Evolutionary conservation across 35 echinoderm and acorn worm species (phyloP), one percentile per base, ranked within the genome.

Genomic region (Hemicentrotus pulcherrimus): DNA sequence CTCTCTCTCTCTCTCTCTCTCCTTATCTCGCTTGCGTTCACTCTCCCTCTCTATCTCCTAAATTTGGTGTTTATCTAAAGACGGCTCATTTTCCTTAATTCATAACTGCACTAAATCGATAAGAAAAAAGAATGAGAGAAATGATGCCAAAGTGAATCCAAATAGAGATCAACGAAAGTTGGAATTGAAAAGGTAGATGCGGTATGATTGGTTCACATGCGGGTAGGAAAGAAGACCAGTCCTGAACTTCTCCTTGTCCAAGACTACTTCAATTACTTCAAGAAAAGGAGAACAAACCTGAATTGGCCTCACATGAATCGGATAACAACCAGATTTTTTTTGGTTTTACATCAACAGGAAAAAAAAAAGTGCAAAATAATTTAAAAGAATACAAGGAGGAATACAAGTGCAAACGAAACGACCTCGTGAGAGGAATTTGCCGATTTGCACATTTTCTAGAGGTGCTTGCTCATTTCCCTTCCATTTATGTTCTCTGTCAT

Each of bases 401-500:
- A 78, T 78, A 78, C 65, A 78, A 78, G 65, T 28, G 65, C 19
- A 78, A 78, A 78, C 7, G 22, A 22, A 78, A 78, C 19, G 65
- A 78, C 65, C 65, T 78, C 65, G 19, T 15, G 65, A 78, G 65
- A 78, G 65, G 65, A 78, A 78, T 78, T 78, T 78, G 65, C 28
- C 65, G 65, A 78, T 78, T 78, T 78, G 65, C 65, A 78, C 65
- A 78, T 78, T 78, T 78, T 78, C 19, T 28, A 78, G 65, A 78
- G 65, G 65, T 78, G 65, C 65, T 78, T 78, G 65, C 65, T 78
- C 65, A 78, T 78, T 78, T 78, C 65, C 65, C 65, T 28, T 78
- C 19, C 19, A 28, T 78, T n/a, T 6, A 78, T 78, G 65, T 78
- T 78, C 65, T n/a, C 22, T 78, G 18, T 78, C 28, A 78, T 78